Evolutionary conservation across 2,797 vertebrate genomes (phyloP).

Genomic region (Babyrousa celebensis): DNA sequence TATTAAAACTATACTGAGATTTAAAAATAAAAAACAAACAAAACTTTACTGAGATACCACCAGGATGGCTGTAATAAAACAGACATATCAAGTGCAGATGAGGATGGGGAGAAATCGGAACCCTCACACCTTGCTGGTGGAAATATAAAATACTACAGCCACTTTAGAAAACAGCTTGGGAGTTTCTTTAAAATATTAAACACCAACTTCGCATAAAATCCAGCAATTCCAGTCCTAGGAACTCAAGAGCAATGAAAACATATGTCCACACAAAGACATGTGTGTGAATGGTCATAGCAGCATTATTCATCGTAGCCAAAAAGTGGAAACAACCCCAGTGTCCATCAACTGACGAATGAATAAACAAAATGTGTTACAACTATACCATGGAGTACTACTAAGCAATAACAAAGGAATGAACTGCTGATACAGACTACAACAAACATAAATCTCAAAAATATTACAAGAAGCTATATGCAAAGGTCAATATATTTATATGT

Average conservation of each 20-base stretch:
- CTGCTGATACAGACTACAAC: background rate
- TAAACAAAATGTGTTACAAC: constrained; percentile 34
- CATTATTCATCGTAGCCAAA: background rate
- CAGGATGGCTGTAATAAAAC: background rate
- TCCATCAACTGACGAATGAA: background rate
- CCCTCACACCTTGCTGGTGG: background rate
- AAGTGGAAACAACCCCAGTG: background rate
- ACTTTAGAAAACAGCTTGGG: background rate
- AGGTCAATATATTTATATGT: constrained; percentile 3
- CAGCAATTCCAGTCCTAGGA: constrained; percentile 5
- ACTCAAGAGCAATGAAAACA: constrained; percentile 50
- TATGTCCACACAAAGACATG: background rate
- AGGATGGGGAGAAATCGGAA: constrained; percentile 5
- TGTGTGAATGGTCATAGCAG: background rate
- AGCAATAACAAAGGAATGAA: background rate
- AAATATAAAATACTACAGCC: constrained; percentile 4
- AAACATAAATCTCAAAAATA: background rate
- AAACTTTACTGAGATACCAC: background rate
- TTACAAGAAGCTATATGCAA: background rate
- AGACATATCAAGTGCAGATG: background rate
- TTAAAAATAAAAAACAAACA: background rate
- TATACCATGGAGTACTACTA: background rate
- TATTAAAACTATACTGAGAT: constrained; percentile 28
- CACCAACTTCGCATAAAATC: constrained; percentile 6
- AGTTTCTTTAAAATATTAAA: constrained; percentile 65